Percentiles rank a stretch among this genome's conserved stretches.
phyloP scores from a whole-genome alignment of 2,113 vertebrate species.

The Cettia cetti region DNA sequence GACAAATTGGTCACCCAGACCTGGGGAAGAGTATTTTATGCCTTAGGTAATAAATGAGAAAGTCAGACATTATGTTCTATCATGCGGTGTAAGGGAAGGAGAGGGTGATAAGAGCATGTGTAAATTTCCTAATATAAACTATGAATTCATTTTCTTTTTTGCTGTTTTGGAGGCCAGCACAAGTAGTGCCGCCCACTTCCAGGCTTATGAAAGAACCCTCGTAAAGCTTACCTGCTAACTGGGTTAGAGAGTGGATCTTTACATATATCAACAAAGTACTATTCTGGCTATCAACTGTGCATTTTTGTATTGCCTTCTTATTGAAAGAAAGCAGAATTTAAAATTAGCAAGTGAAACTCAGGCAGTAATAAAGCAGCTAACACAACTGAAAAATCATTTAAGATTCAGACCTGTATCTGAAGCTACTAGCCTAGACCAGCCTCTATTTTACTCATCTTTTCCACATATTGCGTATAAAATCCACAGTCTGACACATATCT shows the following conservation, averaged over 20 bases:
- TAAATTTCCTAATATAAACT: background rate
- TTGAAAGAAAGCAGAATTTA: background rate
- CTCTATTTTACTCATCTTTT: background rate
- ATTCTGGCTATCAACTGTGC: background rate
- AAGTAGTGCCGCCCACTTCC: background rate
- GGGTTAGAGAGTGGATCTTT: background rate
- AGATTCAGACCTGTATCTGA: background rate
- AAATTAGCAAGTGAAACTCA: background rate
- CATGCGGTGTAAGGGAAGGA: background rate
- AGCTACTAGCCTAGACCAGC: background rate
- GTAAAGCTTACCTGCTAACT: background rate
- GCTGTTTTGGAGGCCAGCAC: background rate
- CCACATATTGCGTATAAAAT: background rate
- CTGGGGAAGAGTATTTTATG: background rate
- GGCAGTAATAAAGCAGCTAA: background rate
- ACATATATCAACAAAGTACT: background rate
- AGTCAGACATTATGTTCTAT: background rate
- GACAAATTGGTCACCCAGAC: background rate
- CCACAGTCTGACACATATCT: background rate
- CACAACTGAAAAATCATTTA: background rate
- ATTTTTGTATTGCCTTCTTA: background rate
- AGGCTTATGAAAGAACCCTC: background rate
- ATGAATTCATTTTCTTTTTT: background rate
- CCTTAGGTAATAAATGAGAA: background rate
- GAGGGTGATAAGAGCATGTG: rapidly evolving